Evolutionary conservation across 92 coral and sea anemone species (phyloP).

Genomic region (Porites rus): DNA sequence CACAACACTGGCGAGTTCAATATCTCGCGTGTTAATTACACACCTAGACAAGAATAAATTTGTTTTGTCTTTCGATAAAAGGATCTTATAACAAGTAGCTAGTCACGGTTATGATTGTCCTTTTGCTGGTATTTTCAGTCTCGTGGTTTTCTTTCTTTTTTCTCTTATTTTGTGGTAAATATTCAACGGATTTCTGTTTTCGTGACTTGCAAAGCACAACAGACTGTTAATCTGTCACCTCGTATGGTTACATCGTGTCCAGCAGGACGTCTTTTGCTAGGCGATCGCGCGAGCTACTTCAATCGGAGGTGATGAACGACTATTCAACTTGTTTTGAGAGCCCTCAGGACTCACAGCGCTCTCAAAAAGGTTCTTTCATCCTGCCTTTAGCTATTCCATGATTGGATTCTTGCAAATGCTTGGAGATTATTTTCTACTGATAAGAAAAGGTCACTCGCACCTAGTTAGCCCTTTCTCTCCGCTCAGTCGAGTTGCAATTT

Average conservation of each 20-base stretch:
- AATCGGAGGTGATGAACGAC: no score
- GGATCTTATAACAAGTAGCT: neutral
- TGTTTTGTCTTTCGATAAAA: neutral
- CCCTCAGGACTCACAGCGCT: neutral
- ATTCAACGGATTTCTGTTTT: neutral
- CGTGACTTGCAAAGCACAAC: slow-evolving; percentile 23
- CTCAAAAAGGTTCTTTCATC: neutral
- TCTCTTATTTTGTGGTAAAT: neutral
- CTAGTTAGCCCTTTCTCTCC: slow-evolving; percentile 7
- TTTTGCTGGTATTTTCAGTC: neutral
- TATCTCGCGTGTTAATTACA: no score
- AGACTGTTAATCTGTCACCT: neutral
- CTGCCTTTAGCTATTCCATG: neutral
- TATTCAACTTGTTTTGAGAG: neutral
- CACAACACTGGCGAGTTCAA: neutral
- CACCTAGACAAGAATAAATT: no score
- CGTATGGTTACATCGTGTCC: neutral
- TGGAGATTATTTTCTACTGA: neutral
- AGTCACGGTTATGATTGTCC: neutral
- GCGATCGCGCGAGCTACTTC: no score
- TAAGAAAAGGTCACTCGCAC: neutral
- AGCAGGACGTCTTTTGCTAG: neutral
- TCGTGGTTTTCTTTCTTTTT: neutral
- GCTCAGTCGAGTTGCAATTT: neutral
- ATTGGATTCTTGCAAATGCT: neutral